A percentile compares a stretch with the other conserved stretches of the same genome.
phyloP scores from a whole-genome alignment of 2,888 invertebrate genomes.

The Julus scandinavius region DNA sequence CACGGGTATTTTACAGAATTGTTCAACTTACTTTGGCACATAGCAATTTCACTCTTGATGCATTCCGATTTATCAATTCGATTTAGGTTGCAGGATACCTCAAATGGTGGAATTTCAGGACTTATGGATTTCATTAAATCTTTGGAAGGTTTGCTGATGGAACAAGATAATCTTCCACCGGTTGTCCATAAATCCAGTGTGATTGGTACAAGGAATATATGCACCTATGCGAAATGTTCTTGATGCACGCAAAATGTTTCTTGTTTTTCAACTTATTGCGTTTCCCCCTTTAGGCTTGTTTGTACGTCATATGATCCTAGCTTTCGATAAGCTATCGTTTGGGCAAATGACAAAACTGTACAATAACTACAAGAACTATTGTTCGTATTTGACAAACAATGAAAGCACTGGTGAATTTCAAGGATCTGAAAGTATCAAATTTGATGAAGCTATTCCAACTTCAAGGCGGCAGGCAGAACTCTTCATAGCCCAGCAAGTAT shows the following conservation, averaged over 20 bases:
- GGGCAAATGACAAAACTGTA: constrained; percentile 81
- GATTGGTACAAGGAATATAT: constrained; percentile 69
- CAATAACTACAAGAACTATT: constrained; percentile 78
- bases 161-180: constrained; percentile 72
- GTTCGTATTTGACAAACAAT: constrained; percentile 65
- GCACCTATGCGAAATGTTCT: background rate
- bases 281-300: constrained; percentile 76
- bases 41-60: background rate
- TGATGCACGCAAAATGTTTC: background rate
- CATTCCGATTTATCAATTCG: background rate
- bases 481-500: constrained; percentile 87
- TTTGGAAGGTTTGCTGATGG: constrained; percentile 75
- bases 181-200: constrained; percentile 76
- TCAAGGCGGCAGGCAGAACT: constrained; percentile 89
- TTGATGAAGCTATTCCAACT: constrained; percentile 57
- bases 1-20: background rate
- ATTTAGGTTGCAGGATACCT: constrained; percentile 63
- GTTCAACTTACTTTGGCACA: background rate
- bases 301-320: constrained; percentile 81
- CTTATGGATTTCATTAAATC: constrained; percentile 74
- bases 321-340: constrained; percentile 85
- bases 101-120: constrained; percentile 73
- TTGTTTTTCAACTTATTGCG: background rate
- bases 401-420: constrained; percentile 33
- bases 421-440: background rate